Conservation (phyloP, 2,797 vertebrate species). For the Cyclura pinguis region DNA sequence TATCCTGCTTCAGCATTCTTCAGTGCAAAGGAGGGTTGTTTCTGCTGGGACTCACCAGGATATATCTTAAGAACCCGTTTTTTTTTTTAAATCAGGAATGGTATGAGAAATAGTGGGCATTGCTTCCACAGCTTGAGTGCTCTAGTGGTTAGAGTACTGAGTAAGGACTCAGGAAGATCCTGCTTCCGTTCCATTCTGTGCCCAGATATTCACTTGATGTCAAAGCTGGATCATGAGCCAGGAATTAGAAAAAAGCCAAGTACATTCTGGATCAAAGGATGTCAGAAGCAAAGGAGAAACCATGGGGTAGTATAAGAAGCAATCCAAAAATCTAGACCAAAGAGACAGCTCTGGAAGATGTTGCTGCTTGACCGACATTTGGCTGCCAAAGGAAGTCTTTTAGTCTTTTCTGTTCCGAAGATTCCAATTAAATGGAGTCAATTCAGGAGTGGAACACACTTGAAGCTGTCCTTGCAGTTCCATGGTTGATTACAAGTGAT, state of each 20-base stretch:
- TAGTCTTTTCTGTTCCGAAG: neutral
- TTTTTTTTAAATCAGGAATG: neutral
- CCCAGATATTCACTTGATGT: neutral
- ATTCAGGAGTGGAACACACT: neutral
- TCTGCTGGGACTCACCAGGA: neutral
- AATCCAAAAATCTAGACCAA: neutral
- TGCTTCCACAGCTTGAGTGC: neutral
- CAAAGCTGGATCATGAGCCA: neutral
- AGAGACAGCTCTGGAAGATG: neutral
- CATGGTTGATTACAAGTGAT: neutral
- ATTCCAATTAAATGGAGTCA: neutral
- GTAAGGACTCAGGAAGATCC: neutral
- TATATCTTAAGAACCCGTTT: neutral
- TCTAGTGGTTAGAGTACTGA: neutral
- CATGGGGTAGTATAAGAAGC: neutral
- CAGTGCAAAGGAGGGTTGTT: neutral
- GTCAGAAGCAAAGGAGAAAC: neutral
- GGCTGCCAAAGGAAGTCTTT: neutral
- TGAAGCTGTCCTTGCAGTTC: neutral
- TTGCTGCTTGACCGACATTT: neutral
- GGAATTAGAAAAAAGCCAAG: neutral
- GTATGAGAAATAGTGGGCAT: neutral
- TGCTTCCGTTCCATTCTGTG: neutral
- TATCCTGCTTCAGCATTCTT: neutral
- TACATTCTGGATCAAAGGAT: neutral